A percentile compares a stretch with the other conserved stretches of the same genome.
phyloP scores from a whole-genome alignment of 2,797 vertebrate genomes.

The Enteromius fasciolatus region DNA sequence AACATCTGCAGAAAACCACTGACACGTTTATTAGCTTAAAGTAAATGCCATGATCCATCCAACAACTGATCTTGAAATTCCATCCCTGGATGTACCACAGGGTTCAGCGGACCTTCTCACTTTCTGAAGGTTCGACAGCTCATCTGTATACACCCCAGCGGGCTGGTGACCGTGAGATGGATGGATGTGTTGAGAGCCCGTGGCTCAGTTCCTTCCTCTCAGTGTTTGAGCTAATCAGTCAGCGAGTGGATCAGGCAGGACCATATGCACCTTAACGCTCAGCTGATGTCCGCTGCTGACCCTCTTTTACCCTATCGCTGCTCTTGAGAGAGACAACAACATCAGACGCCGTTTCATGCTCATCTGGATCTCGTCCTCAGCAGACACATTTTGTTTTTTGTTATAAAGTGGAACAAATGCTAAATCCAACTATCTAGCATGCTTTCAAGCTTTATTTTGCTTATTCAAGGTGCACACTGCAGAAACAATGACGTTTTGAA shows the following conservation, averaged over 20 bases:
- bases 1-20: constrained; percentile 4
- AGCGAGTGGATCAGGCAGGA: constrained; percentile 46
- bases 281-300: constrained; percentile 28
- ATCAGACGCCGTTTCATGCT: constrained; percentile 33
- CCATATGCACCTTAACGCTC: constrained; percentile 51
- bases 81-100: constrained; percentile 10
- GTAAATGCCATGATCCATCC: background rate
- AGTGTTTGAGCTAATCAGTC: constrained; percentile 59
- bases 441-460: background rate
- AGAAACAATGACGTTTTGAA: background rate
- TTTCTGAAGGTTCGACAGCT: constrained; percentile 43
- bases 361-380: background rate
- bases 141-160: constrained; percentile 46
- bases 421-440: background rate
- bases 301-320: constrained; percentile 27
- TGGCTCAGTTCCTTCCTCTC: constrained; percentile 54
- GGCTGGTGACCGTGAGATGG: constrained; percentile 51
- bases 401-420: background rate
- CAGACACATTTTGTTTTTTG: background rate
- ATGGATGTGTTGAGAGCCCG: constrained; percentile 39
- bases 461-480: background rate
- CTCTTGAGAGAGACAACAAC: background rate
- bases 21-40: background rate
- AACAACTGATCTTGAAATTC: constrained; percentile 21
- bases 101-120: constrained; percentile 19